Evolutionary conservation across 2,113 vertebrate species (phyloP).

Genomic region (Vombatus ursinus): DNA sequence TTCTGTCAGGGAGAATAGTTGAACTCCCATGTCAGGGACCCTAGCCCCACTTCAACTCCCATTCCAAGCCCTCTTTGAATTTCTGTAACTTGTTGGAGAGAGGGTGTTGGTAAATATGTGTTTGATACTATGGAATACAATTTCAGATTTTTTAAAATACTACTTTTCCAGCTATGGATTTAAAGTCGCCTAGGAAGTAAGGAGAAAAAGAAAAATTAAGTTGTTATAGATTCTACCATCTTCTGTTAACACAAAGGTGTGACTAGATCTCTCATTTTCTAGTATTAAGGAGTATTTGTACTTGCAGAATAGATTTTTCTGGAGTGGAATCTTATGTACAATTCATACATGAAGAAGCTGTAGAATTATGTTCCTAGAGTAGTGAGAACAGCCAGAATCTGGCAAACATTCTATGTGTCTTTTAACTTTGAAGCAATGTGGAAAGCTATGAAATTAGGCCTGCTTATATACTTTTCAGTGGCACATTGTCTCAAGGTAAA

Average conservation of each 20-base stretch:
- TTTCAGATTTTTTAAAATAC: background rate
- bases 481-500: conserved; percentile 14
- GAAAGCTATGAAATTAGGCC: conserved; percentile 66
- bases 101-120: background rate
- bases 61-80: background rate
- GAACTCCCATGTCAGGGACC: background rate
- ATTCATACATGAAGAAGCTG: background rate
- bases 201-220: background rate
- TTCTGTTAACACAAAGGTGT: conserved; percentile 5
- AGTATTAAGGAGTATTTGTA: background rate
- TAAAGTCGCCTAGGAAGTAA: background rate
- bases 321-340: background rate
- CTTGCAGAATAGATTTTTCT: background rate
- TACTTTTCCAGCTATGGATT: background rate
- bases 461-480: background rate
- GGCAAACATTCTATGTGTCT: background rate
- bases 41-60: background rate
- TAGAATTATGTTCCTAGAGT: background rate
- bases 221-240: background rate
- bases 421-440: conserved; percentile 36
- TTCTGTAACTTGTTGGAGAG: background rate
- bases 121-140: background rate
- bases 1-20: background rate
- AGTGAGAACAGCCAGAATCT: background rate
- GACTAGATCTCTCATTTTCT: conserved; percentile 13